Evolutionary conservation across 2,113 vertebrate species (phyloP).

Genomic region (Orcinus orca): DNA sequence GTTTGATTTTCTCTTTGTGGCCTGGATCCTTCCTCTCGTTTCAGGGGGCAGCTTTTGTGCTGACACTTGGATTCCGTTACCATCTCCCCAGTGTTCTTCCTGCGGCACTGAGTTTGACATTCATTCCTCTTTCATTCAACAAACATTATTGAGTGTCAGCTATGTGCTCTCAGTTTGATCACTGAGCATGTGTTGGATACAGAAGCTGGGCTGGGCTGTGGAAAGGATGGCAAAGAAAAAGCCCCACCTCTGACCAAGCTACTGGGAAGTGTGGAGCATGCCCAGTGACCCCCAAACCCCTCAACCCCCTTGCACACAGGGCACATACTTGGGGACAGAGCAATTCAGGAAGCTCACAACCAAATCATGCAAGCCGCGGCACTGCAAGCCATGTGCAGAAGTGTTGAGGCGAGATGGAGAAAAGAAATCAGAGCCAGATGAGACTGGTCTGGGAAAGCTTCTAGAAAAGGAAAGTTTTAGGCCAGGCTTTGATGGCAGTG

Average conservation of each 20-base stretch:
- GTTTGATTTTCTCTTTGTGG: background rate
- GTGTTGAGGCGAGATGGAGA: background rate
- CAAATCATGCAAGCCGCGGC: background rate
- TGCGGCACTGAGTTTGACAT: background rate
- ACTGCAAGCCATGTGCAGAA: background rate
- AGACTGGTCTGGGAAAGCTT: background rate
- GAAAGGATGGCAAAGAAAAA: background rate
- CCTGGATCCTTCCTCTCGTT: background rate
- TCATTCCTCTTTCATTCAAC: background rate
- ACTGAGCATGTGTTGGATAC: background rate
- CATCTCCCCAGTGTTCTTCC: background rate
- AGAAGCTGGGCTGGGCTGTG: background rate
- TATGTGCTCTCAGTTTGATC: background rate
- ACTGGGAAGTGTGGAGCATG: too few relatives aligned
- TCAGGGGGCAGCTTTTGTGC: background rate
- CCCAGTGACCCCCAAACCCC: accelerated
- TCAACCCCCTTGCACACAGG: accelerated
- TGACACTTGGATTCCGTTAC: background rate
- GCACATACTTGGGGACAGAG: background rate
- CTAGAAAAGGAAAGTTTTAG: background rate
- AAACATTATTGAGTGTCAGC: background rate
- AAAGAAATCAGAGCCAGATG: background rate
- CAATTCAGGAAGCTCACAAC: background rate
- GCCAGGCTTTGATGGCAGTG: background rate
- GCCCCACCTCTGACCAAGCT: background rate